Evolutionary conservation across 2,888 invertebrate genomes (phyloP).

Genomic region (Plagodis dolabraria): DNA sequence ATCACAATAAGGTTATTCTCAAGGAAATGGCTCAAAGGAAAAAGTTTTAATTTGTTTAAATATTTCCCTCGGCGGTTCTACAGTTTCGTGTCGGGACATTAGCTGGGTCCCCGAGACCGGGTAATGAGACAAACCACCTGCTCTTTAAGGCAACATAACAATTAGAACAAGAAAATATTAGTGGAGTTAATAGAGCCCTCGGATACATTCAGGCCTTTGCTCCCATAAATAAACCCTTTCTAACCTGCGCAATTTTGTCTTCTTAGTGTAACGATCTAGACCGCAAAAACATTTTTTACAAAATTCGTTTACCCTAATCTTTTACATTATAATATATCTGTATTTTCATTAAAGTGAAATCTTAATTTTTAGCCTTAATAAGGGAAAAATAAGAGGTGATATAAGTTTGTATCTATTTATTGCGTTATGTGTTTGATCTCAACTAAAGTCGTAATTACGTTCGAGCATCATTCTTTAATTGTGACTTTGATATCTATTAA

Average conservation of each 20-base stretch:
- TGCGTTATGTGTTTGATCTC: too few species aligned
- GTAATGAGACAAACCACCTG: conserved; percentile 81
- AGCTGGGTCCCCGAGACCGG: conserved; percentile 59
- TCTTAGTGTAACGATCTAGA: conserved; percentile 75
- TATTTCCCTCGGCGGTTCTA: conserved; percentile 72
- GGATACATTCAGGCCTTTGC: conserved; percentile 75
- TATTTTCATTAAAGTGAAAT: too few species aligned
- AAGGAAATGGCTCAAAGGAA: conserved; percentile 67
- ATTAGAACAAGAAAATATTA: conserved; percentile 83
- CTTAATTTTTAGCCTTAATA: too few species aligned
- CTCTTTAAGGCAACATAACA: conserved; percentile 82
- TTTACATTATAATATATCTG: too few species aligned
- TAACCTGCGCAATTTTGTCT: conserved; percentile 66
- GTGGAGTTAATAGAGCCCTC: conserved; percentile 77
- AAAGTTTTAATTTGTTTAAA: conserved; percentile 84
- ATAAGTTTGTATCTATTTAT: too few species aligned
- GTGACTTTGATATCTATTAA: too few species aligned
- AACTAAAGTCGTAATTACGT: too few species aligned
- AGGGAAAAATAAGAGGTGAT: too few species aligned
- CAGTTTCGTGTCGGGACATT: conserved; percentile 72
- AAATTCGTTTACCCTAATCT: background rate
- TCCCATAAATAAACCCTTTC: conserved; percentile 79
- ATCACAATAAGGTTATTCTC: conserved; percentile 67
- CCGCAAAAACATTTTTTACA: conserved; percentile 6
- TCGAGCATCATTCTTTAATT: too few species aligned